phyloP scores from a whole-genome alignment of 1,140 invertebrate genomes.

The Microplitis mediator region DNA sequence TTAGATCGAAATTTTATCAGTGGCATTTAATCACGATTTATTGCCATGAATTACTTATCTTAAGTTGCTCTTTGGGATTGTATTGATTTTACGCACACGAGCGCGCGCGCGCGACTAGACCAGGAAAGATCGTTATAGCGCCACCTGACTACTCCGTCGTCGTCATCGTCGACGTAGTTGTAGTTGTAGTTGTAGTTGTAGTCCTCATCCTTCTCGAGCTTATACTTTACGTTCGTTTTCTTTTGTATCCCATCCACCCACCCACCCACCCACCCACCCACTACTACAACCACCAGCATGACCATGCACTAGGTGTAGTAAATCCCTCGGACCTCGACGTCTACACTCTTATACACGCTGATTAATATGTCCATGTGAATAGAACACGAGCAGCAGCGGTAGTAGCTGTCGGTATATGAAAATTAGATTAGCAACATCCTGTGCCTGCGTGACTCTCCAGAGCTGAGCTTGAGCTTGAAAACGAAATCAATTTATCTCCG shows the following conservation, averaged over 20 bases:
- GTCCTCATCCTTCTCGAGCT: neutral
- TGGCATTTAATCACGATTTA: conserved; percentile 32
- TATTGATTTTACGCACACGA: conserved; percentile 31
- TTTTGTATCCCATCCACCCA: neutral
- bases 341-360: neutral
- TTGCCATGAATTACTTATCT: conserved; percentile 29
- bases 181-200: no score
- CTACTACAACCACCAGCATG: no score
- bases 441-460: neutral
- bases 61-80: conserved; percentile 28
- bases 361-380: conserved; percentile 17
- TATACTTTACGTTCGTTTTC: neutral
- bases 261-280: neutral
- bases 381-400: no score
- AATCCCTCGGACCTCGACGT: no score
- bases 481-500: neutral
- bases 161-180: no score
- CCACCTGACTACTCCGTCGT: neutral
- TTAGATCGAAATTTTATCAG: conserved; percentile 24
- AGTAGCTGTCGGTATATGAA: conserved; percentile 4
- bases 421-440: conserved; percentile 17
- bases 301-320: no score
- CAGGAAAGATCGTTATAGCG: conserved; percentile 15
- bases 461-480: neutral
- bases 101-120: conserved; percentile 1